Evolutionary conservation across 64 coral and sea anemone species (phyloP).

Genomic region (Stichodactyla helianthus): DNA sequence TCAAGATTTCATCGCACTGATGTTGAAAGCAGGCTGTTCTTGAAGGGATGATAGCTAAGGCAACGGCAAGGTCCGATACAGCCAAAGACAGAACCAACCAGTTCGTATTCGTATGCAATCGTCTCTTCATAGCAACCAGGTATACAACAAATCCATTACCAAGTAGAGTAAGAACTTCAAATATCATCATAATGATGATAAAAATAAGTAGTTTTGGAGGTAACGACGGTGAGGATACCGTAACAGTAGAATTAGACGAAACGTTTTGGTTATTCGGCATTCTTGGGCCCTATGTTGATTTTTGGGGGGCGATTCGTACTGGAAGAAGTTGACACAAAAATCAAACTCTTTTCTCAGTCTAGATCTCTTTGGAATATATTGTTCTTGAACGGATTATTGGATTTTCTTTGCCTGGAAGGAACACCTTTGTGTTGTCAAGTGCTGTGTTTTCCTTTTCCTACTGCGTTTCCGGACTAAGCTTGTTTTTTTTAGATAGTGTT

Average conservation of each 20-base stretch:
- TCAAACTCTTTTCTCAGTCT: not conserved
- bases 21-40: slow-evolving; percentile 12
- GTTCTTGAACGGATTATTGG: not conserved
- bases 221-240: not conserved
- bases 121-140: slow-evolving; percentile 9
- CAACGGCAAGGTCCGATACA: slow-evolving; percentile 14
- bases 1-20: slow-evolving; percentile 15
- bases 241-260: not conserved
- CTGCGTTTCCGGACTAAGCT: not conserved
- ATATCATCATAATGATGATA: slow-evolving; percentile 9
- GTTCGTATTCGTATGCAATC: slow-evolving; percentile 21
- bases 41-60: slow-evolving; percentile 21
- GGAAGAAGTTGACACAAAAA: not conserved
- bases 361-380: not conserved
- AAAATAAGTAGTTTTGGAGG: not conserved
- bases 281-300: not conserved
- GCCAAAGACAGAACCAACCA: slow-evolving; percentile 23
- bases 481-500: not conserved
- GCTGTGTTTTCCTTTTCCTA: not conserved
- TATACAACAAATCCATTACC: slow-evolving; percentile 26
- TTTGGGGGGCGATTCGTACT: too few relatives aligned
- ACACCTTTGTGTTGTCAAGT: not conserved
- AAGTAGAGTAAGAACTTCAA: slow-evolving; percentile 15
- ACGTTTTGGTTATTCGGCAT: not conserved
- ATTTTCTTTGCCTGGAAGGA: not conserved